These are phyloP conservation scores for Rallus limicola DNA, from an alignment of 2,113 vertebrate genomes.

Conservation along the genomic window DNA sequence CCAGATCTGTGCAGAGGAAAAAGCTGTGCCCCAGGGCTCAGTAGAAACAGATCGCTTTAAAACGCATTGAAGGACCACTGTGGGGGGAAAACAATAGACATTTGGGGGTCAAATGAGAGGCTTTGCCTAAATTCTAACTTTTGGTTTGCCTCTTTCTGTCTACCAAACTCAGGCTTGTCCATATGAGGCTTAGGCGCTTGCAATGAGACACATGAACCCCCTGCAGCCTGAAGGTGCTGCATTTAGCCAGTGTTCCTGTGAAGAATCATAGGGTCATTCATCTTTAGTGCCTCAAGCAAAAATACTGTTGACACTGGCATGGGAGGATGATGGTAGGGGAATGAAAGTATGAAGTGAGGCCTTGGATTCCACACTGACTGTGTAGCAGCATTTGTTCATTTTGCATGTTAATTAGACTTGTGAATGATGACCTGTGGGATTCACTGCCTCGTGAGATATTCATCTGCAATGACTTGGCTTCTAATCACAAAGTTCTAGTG, in stretches of 20 bases:
- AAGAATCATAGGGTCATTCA: rapidly evolving
- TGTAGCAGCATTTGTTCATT: neutral
- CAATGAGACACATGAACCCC: neutral
- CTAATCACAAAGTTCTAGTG: neutral
- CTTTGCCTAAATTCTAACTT: neutral
- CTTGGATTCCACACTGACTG: neutral
- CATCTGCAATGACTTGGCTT: neutral
- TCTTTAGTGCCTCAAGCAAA: neutral
- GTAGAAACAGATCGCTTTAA: neutral
- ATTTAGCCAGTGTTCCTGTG: neutral
- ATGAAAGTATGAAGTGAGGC: neutral
- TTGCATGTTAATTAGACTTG: neutral
- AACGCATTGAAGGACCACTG: neutral
- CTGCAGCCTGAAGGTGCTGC: neutral
- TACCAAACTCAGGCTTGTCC: neutral
- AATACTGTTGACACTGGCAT: neutral
- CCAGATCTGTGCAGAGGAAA: neutral
- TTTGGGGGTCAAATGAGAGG: neutral
- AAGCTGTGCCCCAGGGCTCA: neutral
- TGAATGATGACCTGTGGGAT: neutral
- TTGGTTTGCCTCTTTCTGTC: neutral
- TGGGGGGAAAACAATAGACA: neutral
- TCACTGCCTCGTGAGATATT: neutral
- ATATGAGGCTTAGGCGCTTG: neutral
- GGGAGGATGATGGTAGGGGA: neutral